These are phyloP conservation scores for Lucinisca nassula DNA, from an alignment of 2,888 invertebrate genomes.

Conservation along the genomic window DNA sequence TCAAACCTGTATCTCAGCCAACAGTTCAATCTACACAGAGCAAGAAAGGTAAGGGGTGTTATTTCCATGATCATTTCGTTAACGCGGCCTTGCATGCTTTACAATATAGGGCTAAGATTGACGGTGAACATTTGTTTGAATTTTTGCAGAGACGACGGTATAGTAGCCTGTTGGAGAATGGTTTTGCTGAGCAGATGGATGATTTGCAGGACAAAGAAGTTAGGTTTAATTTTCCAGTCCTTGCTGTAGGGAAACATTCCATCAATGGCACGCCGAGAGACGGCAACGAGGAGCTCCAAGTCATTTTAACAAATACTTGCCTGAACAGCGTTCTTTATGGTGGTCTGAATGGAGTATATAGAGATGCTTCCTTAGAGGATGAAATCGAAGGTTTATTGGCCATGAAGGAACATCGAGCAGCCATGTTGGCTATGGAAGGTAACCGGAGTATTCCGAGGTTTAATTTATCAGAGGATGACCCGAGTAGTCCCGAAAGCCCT, in stretches of 20 bases:
- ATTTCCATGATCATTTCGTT: not conserved
- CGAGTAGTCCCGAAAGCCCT: constrained; percentile 52
- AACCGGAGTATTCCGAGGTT: constrained; percentile 60
- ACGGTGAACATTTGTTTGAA: constrained; percentile 74
- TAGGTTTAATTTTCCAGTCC: constrained; percentile 62
- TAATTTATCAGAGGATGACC: constrained; percentile 37
- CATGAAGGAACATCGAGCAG: constrained; percentile 64
- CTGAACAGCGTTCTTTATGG: constrained; percentile 41
- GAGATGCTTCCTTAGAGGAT: constrained; percentile 74
- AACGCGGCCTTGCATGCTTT: constrained; percentile 56
- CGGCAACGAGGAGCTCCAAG: constrained; percentile 58
- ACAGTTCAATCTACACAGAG: constrained; percentile 42
- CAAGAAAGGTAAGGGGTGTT: constrained; percentile 67
- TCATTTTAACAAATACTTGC: constrained; percentile 64
- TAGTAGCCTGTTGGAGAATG: constrained; percentile 71
- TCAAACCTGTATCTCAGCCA: not conserved
- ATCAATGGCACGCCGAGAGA: constrained; percentile 35
- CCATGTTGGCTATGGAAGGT: constrained; percentile 57
- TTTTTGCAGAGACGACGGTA: constrained; percentile 81
- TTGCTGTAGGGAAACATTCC: constrained; percentile 67
- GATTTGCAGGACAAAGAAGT: constrained; percentile 59
- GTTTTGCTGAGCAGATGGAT: constrained; percentile 68
- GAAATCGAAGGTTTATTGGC: constrained; percentile 78
- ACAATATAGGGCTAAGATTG: constrained; percentile 66
- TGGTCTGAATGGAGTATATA: constrained; percentile 42